Evolutionary conservation across 2,888 invertebrate genomes (phyloP).

Genomic region (Chironomus riparius): DNA sequence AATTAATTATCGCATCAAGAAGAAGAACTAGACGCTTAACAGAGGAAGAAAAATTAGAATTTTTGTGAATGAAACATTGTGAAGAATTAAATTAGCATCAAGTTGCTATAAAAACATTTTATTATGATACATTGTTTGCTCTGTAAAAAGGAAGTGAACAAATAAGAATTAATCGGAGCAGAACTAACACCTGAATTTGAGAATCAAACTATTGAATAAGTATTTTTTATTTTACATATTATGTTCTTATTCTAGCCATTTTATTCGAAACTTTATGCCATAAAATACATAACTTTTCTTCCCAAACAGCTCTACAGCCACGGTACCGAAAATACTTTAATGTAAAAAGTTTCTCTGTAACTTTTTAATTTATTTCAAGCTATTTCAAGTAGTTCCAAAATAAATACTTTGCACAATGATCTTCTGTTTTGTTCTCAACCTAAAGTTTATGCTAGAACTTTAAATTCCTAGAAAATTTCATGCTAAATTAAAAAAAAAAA

Average conservation of each 20-base stretch:
- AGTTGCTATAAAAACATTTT: background rate
- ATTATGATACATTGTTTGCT: too few relatives aligned
- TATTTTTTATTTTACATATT: background rate
- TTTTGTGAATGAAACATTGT: conserved; percentile 2
- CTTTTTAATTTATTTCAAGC: too few relatives aligned
- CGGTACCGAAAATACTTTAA: too few relatives aligned
- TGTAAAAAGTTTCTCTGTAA: too few relatives aligned
- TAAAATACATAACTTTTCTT: too few relatives aligned
- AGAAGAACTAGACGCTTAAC: background rate
- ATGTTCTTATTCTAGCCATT: background rate
- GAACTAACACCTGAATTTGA: background rate
- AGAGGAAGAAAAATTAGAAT: background rate
- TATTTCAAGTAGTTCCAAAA: too few relatives aligned
- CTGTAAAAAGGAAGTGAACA: background rate
- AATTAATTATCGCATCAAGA: background rate
- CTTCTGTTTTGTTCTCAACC: too few relatives aligned
- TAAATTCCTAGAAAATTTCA: too few relatives aligned
- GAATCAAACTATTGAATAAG: background rate
- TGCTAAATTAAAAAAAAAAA: too few relatives aligned
- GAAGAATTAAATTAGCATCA: background rate
- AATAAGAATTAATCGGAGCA: conserved; percentile 3
- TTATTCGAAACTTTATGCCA: background rate
- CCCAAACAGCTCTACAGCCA: too few relatives aligned
- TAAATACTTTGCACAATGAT: too few relatives aligned
- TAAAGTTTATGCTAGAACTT: too few relatives aligned